A percentile compares a stretch with the other conserved stretches of the same genome.
phyloP scores from a whole-genome alignment of 2,797 vertebrate species.

The Lophotriccus pileatus region DNA sequence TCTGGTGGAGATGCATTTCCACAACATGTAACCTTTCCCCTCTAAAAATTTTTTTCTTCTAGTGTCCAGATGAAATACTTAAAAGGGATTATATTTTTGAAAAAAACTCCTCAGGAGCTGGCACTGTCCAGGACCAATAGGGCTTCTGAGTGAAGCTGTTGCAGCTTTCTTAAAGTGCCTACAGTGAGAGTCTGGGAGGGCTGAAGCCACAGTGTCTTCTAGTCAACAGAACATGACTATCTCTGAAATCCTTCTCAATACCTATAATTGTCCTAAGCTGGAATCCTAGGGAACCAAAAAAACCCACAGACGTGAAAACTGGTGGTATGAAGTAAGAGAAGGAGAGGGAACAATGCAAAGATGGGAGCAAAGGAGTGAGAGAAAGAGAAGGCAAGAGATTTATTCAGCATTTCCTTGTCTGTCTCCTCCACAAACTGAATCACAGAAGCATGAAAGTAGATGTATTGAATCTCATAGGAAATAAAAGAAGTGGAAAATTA shows the following conservation, averaged over 20 bases:
- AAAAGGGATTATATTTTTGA: background rate
- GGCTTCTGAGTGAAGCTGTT: background rate
- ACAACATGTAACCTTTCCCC: background rate
- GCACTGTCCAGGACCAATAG: background rate
- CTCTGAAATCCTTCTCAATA: background rate
- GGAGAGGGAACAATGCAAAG: background rate
- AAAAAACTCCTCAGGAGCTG: background rate
- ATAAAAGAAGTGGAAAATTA: slow-evolving; percentile 80
- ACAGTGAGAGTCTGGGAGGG: background rate
- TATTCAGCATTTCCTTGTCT: slow-evolving; percentile 71
- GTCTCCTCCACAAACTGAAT: slow-evolving; percentile 69
- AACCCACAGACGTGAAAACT: background rate
- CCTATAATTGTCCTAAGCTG: background rate
- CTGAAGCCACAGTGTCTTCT: background rate
- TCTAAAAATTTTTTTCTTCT: background rate
- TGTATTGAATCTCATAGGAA: slow-evolving; percentile 77
- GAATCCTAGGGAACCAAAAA: background rate
- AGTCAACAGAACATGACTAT: background rate
- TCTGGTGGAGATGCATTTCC: background rate
- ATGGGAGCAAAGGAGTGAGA: slow-evolving; percentile 38
- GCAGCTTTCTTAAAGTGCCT: background rate
- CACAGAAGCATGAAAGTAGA: slow-evolving; percentile 72
- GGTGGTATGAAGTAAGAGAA: slow-evolving; percentile 17
- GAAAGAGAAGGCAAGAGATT: slow-evolving; percentile 36
- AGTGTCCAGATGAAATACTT: background rate